A percentile compares a stretch with the other conserved stretches of the same genome.
Evolutionary conservation across 2,113 vertebrate genomes (phyloP).

Genomic region (Myrmecobius fasciatus): DNA sequence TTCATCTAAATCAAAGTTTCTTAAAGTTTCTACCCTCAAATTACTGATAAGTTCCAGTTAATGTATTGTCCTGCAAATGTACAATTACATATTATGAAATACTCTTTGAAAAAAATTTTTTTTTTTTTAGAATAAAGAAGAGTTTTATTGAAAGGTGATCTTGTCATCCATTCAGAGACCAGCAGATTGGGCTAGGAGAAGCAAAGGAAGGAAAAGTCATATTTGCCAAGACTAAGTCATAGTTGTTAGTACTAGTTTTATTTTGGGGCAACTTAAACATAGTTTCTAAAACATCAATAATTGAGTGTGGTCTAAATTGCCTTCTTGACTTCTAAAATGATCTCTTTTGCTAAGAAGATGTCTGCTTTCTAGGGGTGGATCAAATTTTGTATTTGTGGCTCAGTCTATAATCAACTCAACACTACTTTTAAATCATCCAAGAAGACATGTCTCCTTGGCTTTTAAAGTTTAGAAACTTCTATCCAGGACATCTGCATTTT

Average conservation of each 20-base stretch:
- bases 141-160: background rate
- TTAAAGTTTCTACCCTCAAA: background rate
- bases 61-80: background rate
- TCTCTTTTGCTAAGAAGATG: conserved; percentile 32
- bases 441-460: conserved; percentile 28
- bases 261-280: background rate
- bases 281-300: background rate
- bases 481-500: conserved; percentile 40
- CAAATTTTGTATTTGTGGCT: conserved; percentile 27
- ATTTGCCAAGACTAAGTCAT: background rate
- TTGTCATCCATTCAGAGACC: background rate
- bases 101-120: too few species aligned
- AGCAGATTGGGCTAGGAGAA: background rate
- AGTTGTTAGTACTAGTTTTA: background rate
- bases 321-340: background rate
- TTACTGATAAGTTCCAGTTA: background rate
- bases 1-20: background rate
- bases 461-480: conserved; percentile 6
- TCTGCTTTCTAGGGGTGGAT: conserved; percentile 22
- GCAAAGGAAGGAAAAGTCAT: background rate
- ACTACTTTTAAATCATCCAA: conserved; percentile 28
- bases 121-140: too few species aligned
- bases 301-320: background rate
- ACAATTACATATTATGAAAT: conserved; percentile 13
- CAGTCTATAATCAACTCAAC: conserved; percentile 43